phyloP scores from a whole-genome alignment of 2,797 vertebrate species.

The Crocodylus rhombifer region DNA sequence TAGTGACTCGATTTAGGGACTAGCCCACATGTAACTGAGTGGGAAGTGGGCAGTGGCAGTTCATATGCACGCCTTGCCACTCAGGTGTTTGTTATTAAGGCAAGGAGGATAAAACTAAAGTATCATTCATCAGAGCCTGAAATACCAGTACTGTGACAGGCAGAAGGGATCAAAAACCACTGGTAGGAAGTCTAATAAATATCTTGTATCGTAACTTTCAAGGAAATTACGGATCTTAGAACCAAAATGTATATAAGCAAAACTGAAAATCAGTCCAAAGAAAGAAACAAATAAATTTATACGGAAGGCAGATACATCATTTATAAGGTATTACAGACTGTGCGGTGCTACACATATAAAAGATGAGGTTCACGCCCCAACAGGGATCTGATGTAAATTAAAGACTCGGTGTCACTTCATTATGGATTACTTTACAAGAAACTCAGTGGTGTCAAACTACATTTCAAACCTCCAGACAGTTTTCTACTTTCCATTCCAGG shows the following conservation, averaged over 20 bases:
- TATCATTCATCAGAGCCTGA: background rate
- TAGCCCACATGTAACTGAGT: background rate
- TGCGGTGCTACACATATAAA: background rate
- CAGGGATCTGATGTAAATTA: background rate
- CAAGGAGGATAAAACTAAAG: background rate
- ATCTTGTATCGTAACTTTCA: background rate
- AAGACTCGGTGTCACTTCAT: background rate
- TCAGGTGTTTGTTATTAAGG: background rate
- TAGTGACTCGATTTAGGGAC: background rate
- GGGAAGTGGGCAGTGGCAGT: background rate
- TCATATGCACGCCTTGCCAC: background rate
- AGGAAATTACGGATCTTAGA: background rate
- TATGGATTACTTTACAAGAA: background rate
- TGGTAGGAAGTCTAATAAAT: background rate
- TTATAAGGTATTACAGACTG: background rate
- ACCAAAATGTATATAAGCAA: background rate
- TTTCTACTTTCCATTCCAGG: background rate
- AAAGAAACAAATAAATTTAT: background rate
- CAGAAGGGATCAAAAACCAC: background rate
- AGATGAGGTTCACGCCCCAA: background rate
- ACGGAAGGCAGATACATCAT: background rate
- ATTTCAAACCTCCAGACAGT: background rate
- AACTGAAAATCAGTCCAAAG: background rate
- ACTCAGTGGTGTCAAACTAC: background rate
- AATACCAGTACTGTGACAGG: background rate